Conservation (phyloP, 2,888 invertebrate species). For the Abscondita cerata region DNA sequence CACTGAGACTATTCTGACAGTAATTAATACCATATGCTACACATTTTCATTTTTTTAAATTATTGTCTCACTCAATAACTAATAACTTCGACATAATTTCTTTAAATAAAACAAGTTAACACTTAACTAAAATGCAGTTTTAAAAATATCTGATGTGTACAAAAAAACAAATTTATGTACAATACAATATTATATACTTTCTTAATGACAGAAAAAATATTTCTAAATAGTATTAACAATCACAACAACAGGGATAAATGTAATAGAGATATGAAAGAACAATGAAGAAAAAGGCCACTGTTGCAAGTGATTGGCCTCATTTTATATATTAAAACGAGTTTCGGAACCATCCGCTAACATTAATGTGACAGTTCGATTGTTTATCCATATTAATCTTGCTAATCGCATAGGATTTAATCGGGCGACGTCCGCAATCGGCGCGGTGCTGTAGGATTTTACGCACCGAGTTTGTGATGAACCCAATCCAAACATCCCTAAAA, state of each 20-base stretch:
- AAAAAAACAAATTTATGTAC: conserved; percentile 5
- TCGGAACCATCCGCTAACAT: conserved; percentile 97
- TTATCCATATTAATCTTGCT: conserved; percentile 95
- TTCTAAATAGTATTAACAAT: conserved; percentile 31
- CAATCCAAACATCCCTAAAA: conserved; percentile 89
- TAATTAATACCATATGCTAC: conserved; percentile 34
- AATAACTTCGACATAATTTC: conserved; percentile 21
- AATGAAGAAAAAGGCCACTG: conserved; percentile 50
- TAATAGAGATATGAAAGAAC: conserved; percentile 44
- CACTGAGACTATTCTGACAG: conserved; percentile 27
- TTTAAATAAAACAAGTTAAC: conserved; percentile 18
- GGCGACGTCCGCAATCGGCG: conserved; percentile 88
- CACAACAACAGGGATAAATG: conserved; percentile 32
- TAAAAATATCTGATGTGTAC: conserved; percentile 14
- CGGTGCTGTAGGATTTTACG: conserved; percentile 93
- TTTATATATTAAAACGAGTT: conserved; percentile 79
- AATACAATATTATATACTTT: conserved; percentile 7
- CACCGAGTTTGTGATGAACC: conserved; percentile 97
- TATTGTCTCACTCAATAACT: conserved; percentile 36
- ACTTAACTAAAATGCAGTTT: conserved; percentile 19
- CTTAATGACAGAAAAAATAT: conserved; percentile 12
- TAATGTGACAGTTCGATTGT: conserved; percentile 88
- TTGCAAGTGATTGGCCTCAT: conserved; percentile 28
- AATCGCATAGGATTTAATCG: conserved; percentile 87
- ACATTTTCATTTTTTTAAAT: conserved; percentile 21